Conservation (phyloP, 2,113 vertebrate genomes). For the Semicossyphus pulcher region DNA sequence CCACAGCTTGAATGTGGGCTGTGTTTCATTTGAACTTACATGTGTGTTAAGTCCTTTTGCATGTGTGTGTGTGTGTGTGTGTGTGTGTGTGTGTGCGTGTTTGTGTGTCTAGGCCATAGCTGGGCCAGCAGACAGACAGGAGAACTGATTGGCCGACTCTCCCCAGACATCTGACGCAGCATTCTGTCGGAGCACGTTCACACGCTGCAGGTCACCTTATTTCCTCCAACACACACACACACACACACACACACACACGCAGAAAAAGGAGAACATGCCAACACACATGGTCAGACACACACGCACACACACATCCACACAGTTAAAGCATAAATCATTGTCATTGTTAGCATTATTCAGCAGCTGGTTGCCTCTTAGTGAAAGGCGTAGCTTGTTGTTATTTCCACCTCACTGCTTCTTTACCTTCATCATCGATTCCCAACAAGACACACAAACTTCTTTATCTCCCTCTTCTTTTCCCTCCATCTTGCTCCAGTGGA, state of each 20-base stretch:
- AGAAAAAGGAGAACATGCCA: constrained; percentile 8
- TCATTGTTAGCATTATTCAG: constrained; percentile 64
- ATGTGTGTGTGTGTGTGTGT: background rate
- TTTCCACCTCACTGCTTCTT: constrained; percentile 60
- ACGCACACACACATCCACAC: constrained; percentile 11
- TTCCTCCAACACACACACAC: constrained; percentile 39
- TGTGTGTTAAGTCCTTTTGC: background rate
- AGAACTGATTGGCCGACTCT: constrained; percentile 55
- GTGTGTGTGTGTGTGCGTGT: constrained; percentile 21
- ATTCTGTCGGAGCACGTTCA: constrained; percentile 64
- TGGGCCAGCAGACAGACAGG: constrained; percentile 46
- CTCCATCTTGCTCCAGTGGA: background rate
- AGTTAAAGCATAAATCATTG: constrained; percentile 53
- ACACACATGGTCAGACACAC: constrained; percentile 10
- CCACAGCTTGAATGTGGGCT: constrained; percentile 5
- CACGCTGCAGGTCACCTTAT: constrained; percentile 64
- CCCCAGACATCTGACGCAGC: constrained; percentile 70
- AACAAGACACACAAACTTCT: background rate
- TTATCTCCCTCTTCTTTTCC: background rate
- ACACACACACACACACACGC: constrained; percentile 5
- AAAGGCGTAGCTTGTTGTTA: constrained; percentile 51
- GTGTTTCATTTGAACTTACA: constrained; percentile 15
- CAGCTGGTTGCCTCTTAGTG: constrained; percentile 38
- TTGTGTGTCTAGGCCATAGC: constrained; percentile 9
- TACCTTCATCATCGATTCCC: constrained; percentile 52